phyloP scores from a whole-genome alignment of 2,113 vertebrate species.

The Actenoides hombroni region DNA sequence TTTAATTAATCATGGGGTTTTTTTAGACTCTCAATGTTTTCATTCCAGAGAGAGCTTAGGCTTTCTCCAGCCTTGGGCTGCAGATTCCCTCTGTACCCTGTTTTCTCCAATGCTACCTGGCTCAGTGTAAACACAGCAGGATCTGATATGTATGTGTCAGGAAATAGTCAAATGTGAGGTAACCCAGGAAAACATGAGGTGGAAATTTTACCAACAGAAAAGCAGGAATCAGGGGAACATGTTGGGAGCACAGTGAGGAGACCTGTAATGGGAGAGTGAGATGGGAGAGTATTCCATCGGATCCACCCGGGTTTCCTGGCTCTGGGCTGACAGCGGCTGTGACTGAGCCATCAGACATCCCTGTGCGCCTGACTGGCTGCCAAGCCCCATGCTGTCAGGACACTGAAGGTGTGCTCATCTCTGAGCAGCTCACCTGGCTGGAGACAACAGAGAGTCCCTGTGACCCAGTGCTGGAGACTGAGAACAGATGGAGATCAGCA shows the following conservation, averaged over 20 bases:
- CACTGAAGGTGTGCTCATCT: neutral
- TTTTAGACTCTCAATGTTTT: neutral
- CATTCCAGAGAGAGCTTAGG: neutral
- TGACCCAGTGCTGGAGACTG: accelerated
- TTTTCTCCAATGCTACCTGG: neutral
- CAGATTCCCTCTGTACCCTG: neutral
- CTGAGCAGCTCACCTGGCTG: accelerated
- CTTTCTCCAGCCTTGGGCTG: neutral
- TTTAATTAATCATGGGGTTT: conserved; percentile 16
- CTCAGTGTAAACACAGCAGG: accelerated
- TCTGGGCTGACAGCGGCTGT: accelerated
- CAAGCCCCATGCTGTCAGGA: neutral
- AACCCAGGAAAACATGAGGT: neutral
- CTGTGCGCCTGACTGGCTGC: neutral
- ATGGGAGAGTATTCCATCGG: accelerated
- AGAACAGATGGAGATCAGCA: neutral
- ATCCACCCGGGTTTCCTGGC: neutral
- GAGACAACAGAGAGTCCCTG: accelerated
- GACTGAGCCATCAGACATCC: neutral
- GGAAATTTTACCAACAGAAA: neutral
- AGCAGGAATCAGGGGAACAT: neutral
- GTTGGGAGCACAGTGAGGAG: neutral
- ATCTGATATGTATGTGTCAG: neutral
- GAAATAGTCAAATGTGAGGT: neutral
- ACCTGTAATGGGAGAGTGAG: neutral